phyloP scores from a whole-genome alignment of 1,140 invertebrate species.

The Mycetomoellerius zeteki region DNA sequence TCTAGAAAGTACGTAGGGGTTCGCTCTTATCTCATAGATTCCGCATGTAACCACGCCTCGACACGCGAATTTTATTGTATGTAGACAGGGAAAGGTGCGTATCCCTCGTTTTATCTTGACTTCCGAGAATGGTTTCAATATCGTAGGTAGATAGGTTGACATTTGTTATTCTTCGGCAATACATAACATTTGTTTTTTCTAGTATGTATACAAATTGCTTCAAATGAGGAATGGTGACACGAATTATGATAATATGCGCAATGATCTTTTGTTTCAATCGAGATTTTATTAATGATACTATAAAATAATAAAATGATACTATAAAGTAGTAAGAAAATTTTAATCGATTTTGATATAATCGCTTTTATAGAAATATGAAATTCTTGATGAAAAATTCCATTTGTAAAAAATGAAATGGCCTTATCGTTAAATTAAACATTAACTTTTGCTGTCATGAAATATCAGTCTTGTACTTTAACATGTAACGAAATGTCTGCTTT shows the following conservation, averaged over 20 bases:
- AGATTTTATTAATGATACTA: neutral
- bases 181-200: neutral
- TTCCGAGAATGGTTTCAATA: slow-evolving; percentile 40
- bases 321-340: neutral
- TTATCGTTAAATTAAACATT: slow-evolving; percentile 54
- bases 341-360: neutral
- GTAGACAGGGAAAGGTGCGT: neutral
- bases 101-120: slow-evolving; percentile 14
- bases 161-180: neutral
- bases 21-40: slow-evolving; percentile 33
- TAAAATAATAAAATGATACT: neutral
- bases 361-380: slow-evolving; percentile 2
- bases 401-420: slow-evolving; percentile 1
- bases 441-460: slow-evolving; percentile 18
- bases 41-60: slow-evolving; percentile 12
- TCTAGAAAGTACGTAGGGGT: slow-evolving; percentile 24
- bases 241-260: neutral
- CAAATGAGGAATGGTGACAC: neutral
- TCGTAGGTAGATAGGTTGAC: neutral
- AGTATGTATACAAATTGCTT: neutral
- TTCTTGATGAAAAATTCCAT: slow-evolving; percentile 17
- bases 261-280: neutral
- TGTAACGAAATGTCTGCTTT: slow-evolving; percentile 5
- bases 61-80: neutral
- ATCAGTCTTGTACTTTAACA: neutral